These are phyloP conservation scores for Liposcelis brunnea DNA, from an alignment of 2,888 invertebrate species.

Conservation along the genomic window DNA sequence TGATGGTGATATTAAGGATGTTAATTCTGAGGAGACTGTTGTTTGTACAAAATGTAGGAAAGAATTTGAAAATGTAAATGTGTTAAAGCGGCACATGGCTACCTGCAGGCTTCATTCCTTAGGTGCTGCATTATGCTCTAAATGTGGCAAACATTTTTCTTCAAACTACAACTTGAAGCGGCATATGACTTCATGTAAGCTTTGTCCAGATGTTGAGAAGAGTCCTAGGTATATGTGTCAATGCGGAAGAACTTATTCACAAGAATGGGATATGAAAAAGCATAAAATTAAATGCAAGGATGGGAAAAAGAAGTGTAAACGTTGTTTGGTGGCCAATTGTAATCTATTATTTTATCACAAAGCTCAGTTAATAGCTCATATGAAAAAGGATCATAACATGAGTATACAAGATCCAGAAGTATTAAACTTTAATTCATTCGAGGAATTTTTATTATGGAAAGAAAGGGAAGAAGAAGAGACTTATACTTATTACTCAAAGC, in stretches of 20 bases:
- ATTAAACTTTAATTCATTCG: constrained; percentile 1
- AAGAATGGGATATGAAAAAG: constrained; percentile 7
- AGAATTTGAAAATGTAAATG: neutral
- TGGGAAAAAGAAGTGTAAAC: constrained; percentile 4
- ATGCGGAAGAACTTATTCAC: constrained; percentile 4
- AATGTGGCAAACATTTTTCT: constrained; percentile 7
- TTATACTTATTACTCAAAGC: constrained; percentile 3
- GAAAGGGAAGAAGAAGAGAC: constrained; percentile 4
- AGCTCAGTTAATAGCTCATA: constrained; percentile 3
- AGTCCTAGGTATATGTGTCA: neutral
- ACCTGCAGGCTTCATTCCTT: neutral
- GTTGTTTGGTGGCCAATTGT: constrained; percentile 3
- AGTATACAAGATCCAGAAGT: constrained; percentile 5
- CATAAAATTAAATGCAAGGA: neutral
- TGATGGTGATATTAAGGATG: neutral
- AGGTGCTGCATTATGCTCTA: neutral
- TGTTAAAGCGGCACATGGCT: neutral
- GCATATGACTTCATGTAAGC: constrained; percentile 3
- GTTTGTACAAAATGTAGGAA: neutral
- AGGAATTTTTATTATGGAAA: constrained; percentile 2
- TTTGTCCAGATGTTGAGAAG: constrained; percentile 3
- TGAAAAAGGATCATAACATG: constrained; percentile 6
- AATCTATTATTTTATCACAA: constrained; percentile 7
- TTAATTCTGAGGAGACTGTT: neutral
- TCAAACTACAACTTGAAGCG: constrained; percentile 7